phyloP scores from a whole-genome alignment of 2,113 vertebrate genomes.

The Fulica atra region DNA sequence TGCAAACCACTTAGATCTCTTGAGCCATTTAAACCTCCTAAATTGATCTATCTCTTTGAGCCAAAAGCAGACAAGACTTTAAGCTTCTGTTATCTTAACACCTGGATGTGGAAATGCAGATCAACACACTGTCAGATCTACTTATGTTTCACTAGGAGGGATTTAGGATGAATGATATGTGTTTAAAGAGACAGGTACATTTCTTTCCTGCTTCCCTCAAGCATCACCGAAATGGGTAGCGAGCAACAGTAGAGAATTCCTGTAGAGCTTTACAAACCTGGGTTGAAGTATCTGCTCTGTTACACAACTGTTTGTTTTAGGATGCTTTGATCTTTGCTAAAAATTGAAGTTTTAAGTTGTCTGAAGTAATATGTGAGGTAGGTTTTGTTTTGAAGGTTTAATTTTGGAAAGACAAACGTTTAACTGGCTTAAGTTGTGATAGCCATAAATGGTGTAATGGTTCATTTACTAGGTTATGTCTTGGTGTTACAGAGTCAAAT shows the following conservation, averaged over 20 bases:
- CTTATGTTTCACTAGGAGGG: background rate
- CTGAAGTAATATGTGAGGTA: constrained; percentile 1
- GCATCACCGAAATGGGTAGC: background rate
- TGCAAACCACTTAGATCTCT: background rate
- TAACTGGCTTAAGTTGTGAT: constrained; percentile 55
- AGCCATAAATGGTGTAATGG: constrained; percentile 44
- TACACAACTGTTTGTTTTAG: background rate
- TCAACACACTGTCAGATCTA: background rate
- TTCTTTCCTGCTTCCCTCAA: background rate
- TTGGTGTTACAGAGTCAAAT: constrained; percentile 72
- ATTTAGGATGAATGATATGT: background rate
- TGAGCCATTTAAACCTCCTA: background rate
- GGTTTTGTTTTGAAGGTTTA: constrained; percentile 45
- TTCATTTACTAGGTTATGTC: constrained; percentile 64
- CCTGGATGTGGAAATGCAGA: background rate
- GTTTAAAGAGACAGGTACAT: background rate
- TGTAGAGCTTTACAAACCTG: background rate
- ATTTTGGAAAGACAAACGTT: constrained; percentile 35
- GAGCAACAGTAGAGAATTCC: background rate
- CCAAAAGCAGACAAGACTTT: background rate
- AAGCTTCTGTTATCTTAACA: background rate
- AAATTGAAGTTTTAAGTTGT: background rate
- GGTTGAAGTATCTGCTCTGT: background rate
- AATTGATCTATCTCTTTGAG: background rate
- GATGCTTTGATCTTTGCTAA: constrained; percentile 28